These are phyloP conservation scores for Bombylius major DNA, from an alignment of 2,888 invertebrate genomes.

Conservation along the genomic window DNA sequence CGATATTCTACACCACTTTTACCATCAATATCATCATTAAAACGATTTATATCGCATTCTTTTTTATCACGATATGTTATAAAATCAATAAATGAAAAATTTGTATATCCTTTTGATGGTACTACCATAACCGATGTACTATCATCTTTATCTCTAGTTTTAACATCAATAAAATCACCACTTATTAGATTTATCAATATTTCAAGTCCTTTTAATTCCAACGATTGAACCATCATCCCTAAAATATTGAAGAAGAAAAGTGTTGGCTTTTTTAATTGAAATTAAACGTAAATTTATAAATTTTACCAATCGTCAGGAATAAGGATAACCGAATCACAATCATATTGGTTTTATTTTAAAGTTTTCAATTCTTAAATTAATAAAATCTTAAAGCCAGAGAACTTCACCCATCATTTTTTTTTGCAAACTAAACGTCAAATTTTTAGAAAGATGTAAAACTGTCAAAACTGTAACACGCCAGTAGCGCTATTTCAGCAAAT, in stretches of 20 bases:
- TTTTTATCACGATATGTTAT: slow-evolving; percentile 21
- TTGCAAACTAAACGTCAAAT: too few species aligned
- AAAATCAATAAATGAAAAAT: slow-evolving; percentile 26
- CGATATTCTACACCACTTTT: not conserved
- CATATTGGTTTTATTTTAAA: too few species aligned
- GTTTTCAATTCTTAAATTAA: too few species aligned
- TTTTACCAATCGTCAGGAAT: too few species aligned
- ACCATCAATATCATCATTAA: not conserved
- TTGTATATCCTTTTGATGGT: slow-evolving; percentile 20
- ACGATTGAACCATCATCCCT: slow-evolving; percentile 2
- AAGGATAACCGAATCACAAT: too few species aligned
- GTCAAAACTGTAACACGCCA: too few species aligned
- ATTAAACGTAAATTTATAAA: too few species aligned
- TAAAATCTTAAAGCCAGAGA: too few species aligned
- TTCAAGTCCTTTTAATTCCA: slow-evolving; percentile 13
- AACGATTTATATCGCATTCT: slow-evolving; percentile 24
- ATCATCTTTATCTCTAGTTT: slow-evolving; percentile 2
- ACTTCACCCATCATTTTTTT: too few species aligned
- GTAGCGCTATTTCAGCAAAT: too few species aligned
- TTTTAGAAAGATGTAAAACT: too few species aligned
- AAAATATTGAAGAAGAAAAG: not conserved
- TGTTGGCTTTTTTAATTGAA: too few species aligned
- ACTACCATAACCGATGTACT: not conserved
- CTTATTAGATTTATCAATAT: slow-evolving; percentile 11
- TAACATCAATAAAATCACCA: slow-evolving; percentile 11